phyloP scores from a whole-genome alignment of 2,113 vertebrate species.

The Brevimyrus niger region DNA sequence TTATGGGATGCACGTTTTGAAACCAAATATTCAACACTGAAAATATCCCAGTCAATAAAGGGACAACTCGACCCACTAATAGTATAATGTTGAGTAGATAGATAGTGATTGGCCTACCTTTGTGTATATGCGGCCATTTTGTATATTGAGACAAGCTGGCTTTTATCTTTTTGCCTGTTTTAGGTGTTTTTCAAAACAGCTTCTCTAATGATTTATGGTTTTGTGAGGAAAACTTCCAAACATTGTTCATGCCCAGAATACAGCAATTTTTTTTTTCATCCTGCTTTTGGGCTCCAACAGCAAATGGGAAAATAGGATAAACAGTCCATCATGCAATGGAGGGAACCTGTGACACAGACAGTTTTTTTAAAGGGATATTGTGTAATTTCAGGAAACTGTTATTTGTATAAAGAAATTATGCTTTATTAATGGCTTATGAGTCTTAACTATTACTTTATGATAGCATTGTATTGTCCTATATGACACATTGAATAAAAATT shows the following conservation, averaged over 20 bases:
- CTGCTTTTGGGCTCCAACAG: neutral
- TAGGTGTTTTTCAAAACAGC: neutral
- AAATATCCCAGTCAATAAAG: neutral
- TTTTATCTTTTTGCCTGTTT: neutral
- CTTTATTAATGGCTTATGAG: too few relatives aligned
- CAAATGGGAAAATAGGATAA: neutral
- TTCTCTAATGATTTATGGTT: neutral
- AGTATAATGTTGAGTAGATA: neutral
- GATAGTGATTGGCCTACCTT: neutral
- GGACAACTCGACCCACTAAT: neutral
- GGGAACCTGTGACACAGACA: neutral
- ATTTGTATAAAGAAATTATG: too few relatives aligned
- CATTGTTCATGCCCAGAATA: neutral
- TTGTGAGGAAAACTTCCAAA: neutral
- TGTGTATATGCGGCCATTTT: neutral
- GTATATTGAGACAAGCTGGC: neutral
- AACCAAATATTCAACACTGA: neutral
- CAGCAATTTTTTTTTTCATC: too few relatives aligned
- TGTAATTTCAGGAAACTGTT: neutral
- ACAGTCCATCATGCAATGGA: neutral
- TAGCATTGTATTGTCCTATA: neutral
- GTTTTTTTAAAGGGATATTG: neutral
- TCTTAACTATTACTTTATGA: neutral
- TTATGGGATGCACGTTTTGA: neutral
- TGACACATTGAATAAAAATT: neutral